Base-by-base conservation (phyloP, 2,797 vertebrate genomes). In the Danio kyathit region DNA sequence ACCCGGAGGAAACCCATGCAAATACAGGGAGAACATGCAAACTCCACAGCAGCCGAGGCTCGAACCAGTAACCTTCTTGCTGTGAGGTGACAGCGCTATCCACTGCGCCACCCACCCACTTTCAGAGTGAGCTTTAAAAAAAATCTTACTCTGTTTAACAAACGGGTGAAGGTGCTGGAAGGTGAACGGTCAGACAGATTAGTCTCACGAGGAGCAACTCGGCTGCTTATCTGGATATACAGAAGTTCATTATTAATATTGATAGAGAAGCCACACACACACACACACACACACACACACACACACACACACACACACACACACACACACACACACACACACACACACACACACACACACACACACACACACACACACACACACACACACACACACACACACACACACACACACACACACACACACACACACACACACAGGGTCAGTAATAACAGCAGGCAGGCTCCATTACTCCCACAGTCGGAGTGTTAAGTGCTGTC, bases 401-500 rank as follows among this genome's bases (percentile, higher is more conserved):
- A 4, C 67, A 4, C n/a, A 2, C 43, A 8, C 44, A 29, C 82
- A 86, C 44, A 29, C 82, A 86, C 44, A 29, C 82, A 86, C 74
- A 77, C 83, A 75, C 77, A 66, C 21, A 80, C 61, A 75, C 57
- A 59, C 85, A 81, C 2, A 85, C 74, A 63, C 84, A 84, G 88
- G 91, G 70, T 89, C 90, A 81, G 92, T 91, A 90, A 92, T 93
- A 93, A 94, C 93, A 93, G 91, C 90, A 88, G 91, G 93, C 89
- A 90, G 91, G 93, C 91, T 94, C 92, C 93, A 93, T 94, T 94
- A 93, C 91, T 92, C 86, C 87, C 90, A 85, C 89, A 90, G 92
- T 92, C 91, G 90, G 91, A 91, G 94, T 94, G 94, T 94, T 94
- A 95, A 95, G 93, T 95, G 93, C 92, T 93, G 91, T 92, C 93